Evolutionary conservation across 2,113 vertebrate genomes (phyloP).

Genomic region (Equus quagga): DNA sequence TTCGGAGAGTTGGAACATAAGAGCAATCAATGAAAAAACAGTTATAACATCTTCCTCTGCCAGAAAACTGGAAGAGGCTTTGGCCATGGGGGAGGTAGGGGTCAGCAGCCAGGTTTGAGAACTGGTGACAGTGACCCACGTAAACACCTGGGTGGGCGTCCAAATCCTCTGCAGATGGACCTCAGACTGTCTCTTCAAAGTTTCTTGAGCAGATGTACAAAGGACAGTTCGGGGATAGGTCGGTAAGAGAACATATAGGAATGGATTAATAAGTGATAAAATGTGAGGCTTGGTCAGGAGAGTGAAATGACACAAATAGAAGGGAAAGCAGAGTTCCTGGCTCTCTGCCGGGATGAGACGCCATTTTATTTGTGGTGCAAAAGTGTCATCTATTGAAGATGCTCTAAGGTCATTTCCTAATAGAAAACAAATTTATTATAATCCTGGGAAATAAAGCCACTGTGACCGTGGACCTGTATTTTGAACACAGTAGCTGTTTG

Average conservation of each 20-base stretch:
- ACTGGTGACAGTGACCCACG: not conserved
- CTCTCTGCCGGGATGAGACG: fast-evolving
- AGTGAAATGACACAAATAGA: not conserved
- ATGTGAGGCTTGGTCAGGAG: not conserved
- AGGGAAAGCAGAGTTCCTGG: too few species aligned
- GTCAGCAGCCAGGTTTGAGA: not conserved
- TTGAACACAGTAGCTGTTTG: not conserved
- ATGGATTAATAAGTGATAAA: not conserved
- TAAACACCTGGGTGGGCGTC: fast-evolving
- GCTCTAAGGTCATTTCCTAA: not conserved
- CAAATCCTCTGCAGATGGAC: too few species aligned
- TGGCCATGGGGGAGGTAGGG: not conserved
- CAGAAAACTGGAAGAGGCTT: not conserved
- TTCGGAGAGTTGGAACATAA: not conserved
- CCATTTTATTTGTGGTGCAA: not conserved
- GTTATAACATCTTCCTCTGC: not conserved
- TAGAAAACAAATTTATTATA: not conserved
- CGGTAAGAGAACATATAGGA: not conserved
- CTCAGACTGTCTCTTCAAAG: not conserved
- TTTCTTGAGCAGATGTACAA: not conserved
- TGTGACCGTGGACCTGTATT: not conserved
- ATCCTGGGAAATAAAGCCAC: not conserved
- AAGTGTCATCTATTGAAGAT: not conserved
- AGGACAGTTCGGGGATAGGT: not conserved
- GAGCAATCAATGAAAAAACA: not conserved